Evolutionary conservation across 2,888 invertebrate genomes (phyloP), one percentile per base, ranked within the genome.

Genomic region (Tridacna crocea): DNA sequence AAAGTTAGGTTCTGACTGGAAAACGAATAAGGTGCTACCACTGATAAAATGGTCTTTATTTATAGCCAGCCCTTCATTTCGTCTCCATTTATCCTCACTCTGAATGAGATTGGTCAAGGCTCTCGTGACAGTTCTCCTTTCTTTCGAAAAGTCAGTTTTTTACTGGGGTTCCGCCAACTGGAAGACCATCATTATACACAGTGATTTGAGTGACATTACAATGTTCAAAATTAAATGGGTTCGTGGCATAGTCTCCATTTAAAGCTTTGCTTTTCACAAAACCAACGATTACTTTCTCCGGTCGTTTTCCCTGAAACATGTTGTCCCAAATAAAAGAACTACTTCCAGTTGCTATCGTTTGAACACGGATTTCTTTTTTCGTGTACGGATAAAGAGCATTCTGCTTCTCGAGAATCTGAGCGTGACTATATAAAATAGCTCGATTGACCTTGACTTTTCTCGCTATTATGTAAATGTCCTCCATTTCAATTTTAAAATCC

Each of bases 151-250:
- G 47, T 75, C 82, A 46, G 82, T 24, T 66, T 85, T 80, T 82
- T 15, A 82, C 15, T n/a, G 79, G 80, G 47, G 72, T 82, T 12
- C 84, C 82, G 19, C 80, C 77, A 10, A 82, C 84, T 12, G 84
- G 82, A 47, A 87, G 55, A 11, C 78, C 76, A 58, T 87, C 80
- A 4, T 55, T 58, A 51, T 80, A 87, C 51, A 87, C 70, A 12
- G 75, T 76, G 36, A 87, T 81, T 22, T 77, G 75, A 27, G 68
- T 75, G 19, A 87, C 55, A 48, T 72, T 26, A 61, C 77, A 84
- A 46, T 84, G 74, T 55, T 84, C 77, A 51, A 87, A 87, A 68
- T 83, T 79, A 72, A 80, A 87, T 8, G 83, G 87, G 65, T 87
- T 87, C 15, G 75, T 63, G n/a, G 65, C 72, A 60, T 80, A 80